Evolutionary conservation across 2,113 vertebrate species (phyloP), one percentile per base, ranked within the genome.

Genomic region (Campylomormyrus tamandua): DNA sequence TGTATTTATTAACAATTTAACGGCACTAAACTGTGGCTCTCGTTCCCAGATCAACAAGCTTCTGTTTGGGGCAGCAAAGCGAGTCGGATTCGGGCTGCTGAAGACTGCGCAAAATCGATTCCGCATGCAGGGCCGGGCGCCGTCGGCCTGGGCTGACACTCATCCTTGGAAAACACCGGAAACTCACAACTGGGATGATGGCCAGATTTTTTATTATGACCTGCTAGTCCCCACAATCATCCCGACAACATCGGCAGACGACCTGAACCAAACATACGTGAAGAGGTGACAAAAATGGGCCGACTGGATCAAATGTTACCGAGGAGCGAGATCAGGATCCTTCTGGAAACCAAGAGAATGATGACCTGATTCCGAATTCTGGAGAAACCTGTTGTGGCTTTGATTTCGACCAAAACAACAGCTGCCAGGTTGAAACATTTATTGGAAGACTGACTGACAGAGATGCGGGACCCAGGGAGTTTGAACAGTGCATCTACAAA

Each of bases 1-100:
- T 91, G 91, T 93, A 92, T 94, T 95, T 95, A 94, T 93, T 94
- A 93, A 91, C 90, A 91, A 58, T 93, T 95, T 92, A 87, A 93
- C 93, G 77, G 50, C 94, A 85, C 77, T 83, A 89, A 89, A 89
- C 80, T 31, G 53, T 70, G 45, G 49, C 53, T 70, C 53, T 83
- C 50, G 3, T 83, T 83, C 62, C 85, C 85, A 80, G 62, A 70
- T 77, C 85, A 80, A 87, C 62, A 53, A 87, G 62, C 90, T 24
- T 56, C 86, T 39, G 49, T 45, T 80, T 70, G 50, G 39, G 70
- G 24, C 52, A 39, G 70, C 15, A 21, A 49, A 49, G 39, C 85
- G 2, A 62, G 85, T 87, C 39, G 31, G 74, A 42, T 17, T 90
- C 86, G 31, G 87, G 9, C 46, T 88, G 42, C 86, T 27, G 52